These are phyloP conservation scores for Dendrocincla fuliginosa DNA, from an alignment of 2,797 vertebrate genomes.

Conservation along the genomic window DNA sequence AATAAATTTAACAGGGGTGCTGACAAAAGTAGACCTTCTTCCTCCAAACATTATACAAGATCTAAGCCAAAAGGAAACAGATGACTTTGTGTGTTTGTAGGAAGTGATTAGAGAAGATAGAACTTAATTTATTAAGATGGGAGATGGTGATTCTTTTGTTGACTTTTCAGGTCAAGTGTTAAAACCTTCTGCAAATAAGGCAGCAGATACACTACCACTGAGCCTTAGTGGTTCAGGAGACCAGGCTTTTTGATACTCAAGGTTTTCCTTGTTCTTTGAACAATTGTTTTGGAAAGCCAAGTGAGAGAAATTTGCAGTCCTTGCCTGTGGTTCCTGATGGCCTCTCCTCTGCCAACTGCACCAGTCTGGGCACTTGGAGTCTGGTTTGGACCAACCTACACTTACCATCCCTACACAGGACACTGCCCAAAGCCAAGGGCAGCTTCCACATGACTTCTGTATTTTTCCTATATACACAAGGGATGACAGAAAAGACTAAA, in stretches of 20 bases:
- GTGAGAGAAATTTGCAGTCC: neutral
- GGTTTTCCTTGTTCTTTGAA: neutral
- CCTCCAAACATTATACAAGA: slow-evolving; percentile 62
- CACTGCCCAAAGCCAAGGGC: neutral
- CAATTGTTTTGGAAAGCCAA: neutral
- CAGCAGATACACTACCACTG: slow-evolving; percentile 3
- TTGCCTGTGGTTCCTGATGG: neutral
- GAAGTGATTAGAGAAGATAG: slow-evolving; percentile 72
- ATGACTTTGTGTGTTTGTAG: slow-evolving; percentile 71
- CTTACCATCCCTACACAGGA: neutral
- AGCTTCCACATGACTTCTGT: neutral
- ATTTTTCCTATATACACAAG: neutral
- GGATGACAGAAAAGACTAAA: neutral
- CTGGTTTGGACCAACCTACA: neutral
- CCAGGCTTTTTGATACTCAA: neutral
- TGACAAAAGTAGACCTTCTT: slow-evolving; percentile 68
- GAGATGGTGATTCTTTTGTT: slow-evolving; percentile 66
- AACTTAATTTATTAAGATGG: slow-evolving; percentile 73
- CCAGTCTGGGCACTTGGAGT: neutral
- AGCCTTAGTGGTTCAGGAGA: neutral
- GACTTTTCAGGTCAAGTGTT: slow-evolving; percentile 75
- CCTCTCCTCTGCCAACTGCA: neutral
- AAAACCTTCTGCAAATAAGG: slow-evolving; percentile 69
- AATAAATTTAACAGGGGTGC: slow-evolving; percentile 68
- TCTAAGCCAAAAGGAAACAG: slow-evolving; percentile 73